Evolutionary conservation across 2,888 invertebrate species (phyloP).

Genomic region (Smittia sp.): DNA sequence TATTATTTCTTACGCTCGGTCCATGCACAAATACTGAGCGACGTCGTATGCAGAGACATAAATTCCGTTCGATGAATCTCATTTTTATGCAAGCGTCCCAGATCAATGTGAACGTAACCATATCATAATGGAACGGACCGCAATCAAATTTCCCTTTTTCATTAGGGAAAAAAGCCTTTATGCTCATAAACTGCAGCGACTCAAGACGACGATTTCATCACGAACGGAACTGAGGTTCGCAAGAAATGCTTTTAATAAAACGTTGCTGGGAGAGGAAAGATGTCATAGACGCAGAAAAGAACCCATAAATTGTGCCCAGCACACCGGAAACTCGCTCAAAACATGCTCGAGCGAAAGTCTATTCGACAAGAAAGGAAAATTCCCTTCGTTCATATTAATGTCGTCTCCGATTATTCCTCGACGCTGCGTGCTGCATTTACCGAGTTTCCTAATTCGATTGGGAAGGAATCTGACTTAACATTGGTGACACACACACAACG

Average conservation of each 20-base stretch:
- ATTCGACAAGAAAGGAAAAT: conserved; percentile 9
- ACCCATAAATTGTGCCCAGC: conserved; percentile 26
- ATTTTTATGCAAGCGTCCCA: conserved; percentile 3
- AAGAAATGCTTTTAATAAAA: not conserved
- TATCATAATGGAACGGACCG: not conserved
- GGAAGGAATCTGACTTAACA: conserved; percentile 14
- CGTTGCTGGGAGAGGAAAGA: not conserved
- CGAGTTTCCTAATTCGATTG: conserved; percentile 7
- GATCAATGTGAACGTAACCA: not conserved
- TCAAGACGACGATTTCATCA: not conserved
- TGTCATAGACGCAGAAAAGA: not conserved
- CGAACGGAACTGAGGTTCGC: not conserved
- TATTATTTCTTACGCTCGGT: not conserved
- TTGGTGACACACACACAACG: not conserved
- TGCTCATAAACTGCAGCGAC: conserved; percentile 2
- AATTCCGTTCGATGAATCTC: not conserved
- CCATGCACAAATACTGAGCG: not conserved
- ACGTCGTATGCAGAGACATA: conserved; percentile 5
- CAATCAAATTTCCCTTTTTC: conserved; percentile 15
- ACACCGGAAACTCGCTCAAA: conserved; percentile 33
- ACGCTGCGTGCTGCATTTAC: conserved; percentile 3
- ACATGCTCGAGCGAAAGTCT: conserved; percentile 27
- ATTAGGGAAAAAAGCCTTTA: not conserved
- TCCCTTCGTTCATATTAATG: conserved; percentile 18
- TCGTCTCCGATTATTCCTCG: not conserved